phyloP scores from a whole-genome alignment of 2,113 vertebrate genomes.

The Petrocephalus zakoni region DNA sequence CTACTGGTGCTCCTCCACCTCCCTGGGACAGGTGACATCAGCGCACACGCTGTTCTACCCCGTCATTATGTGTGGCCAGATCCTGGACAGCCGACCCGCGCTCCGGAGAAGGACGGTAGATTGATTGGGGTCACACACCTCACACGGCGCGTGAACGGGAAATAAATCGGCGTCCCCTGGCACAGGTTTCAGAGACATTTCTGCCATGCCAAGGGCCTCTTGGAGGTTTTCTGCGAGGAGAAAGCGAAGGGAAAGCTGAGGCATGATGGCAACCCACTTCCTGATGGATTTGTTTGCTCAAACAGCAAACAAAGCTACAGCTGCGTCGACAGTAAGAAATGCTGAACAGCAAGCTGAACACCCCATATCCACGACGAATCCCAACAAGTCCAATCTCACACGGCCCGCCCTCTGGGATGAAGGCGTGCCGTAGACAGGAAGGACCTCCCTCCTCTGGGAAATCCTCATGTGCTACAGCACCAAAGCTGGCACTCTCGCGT shows the following conservation, averaged over 20 bases:
- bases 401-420: background rate
- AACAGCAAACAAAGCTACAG: background rate
- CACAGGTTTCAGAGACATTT: background rate
- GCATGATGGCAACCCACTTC: background rate
- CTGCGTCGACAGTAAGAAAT: background rate
- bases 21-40: background rate
- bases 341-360: background rate
- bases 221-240: background rate
- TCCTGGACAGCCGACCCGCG: background rate
- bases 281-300: background rate
- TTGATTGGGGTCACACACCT: background rate
- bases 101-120: background rate
- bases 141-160: background rate
- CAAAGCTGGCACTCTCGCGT: background rate
- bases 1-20: background rate
- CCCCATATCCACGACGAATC: background rate
- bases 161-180: background rate
- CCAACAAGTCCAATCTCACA: background rate
- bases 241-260: background rate
- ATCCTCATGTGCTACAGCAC: background rate
- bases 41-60: background rate
- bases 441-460: background rate
- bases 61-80: background rate
- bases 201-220: background rate
- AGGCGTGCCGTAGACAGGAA: background rate